Evolutionary conservation across 2,797 vertebrate species (phyloP), one percentile per base, ranked within the genome.

Genomic region (Scleropages formosus): DNA sequence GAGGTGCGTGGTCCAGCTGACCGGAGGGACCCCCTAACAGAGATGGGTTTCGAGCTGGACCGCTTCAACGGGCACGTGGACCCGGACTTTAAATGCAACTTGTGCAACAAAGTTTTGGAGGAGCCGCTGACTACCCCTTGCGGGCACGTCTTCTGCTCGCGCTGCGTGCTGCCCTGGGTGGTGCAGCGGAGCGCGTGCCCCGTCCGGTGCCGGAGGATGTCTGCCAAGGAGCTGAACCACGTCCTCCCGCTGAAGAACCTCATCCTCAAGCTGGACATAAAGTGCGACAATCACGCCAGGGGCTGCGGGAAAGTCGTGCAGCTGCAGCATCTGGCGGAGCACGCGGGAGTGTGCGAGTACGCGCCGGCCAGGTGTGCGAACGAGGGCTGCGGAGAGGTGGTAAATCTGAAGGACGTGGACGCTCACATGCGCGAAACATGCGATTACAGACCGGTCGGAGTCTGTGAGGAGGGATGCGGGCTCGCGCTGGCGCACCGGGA

Each of bases 131-230:
- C 95, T 75, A 96, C 96, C 80, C 97, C 96, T 80, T 98, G 97
- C 88, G 96, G 96, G 18, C 96, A 99, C 89, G 96, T 98, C 87
- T 98, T 98, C 90, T 99, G 96, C 89, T 96, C 96, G 9, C 94
- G 95, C 89, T 99, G 96, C 83, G 94, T 98, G 76, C 86, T 98
- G 87, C 96, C 96, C 75, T 97, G 96, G 96, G 95, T 96, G 75
- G 94, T 95, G 81, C 94, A 95, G 88, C 94, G 95, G 87, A 95
- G 95, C 92, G 94, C 94, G 90, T 98, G 96, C 88, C 96, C 96
- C 15, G 94, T 93, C 73, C 90, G 91, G 81, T 98, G 96, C 88
- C 95, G 93, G 81, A 90, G 96, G 81, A 90, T 98, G 85, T 96
- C 96, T 72, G 85, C 96, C 83, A 94, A 94, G 81, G 96, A 98